Percentiles rank a stretch among this genome's conserved stretches.
These are phyloP conservation scores for Enteromius paludinosus DNA, from an alignment of 2,797 vertebrate species.

Conservation along the genomic window DNA sequence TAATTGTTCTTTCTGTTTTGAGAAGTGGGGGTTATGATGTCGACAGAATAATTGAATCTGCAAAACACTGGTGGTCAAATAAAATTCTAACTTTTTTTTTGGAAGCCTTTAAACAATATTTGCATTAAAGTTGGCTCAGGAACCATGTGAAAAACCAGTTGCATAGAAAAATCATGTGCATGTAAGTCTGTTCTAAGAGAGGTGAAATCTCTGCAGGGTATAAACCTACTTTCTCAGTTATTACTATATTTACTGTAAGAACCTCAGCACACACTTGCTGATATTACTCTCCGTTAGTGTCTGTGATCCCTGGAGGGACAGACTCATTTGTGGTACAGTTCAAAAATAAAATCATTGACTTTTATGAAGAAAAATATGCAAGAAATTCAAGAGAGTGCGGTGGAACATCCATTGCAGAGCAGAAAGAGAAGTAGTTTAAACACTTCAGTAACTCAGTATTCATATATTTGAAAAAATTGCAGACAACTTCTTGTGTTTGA, in stretches of 20 bases:
- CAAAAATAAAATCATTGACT: constrained; percentile 46
- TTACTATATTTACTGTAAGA: constrained; percentile 61
- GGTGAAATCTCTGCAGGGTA: constrained; percentile 60
- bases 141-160: constrained; percentile 45
- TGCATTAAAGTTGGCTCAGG: constrained; percentile 44
- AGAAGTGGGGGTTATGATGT: constrained; percentile 2
- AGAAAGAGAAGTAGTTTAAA: not conserved
- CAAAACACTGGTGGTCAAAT: constrained; percentile 45
- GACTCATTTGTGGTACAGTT: constrained; percentile 54
- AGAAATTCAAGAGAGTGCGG: constrained; percentile 2
- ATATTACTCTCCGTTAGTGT: constrained; percentile 50
- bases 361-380: constrained; percentile 36
- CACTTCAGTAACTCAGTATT: not conserved
- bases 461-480: too few species aligned
- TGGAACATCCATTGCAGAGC: not conserved
- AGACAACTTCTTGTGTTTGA: not conserved
- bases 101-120: constrained; percentile 56
- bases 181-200: constrained; percentile 52
- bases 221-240: constrained; percentile 52
- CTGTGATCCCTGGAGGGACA: constrained; percentile 52
- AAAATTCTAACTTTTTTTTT: constrained; percentile 47
- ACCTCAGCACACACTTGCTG: constrained; percentile 40
- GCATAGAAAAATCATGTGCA: constrained; percentile 49
- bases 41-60: constrained; percentile 25
- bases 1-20: not conserved